Evolutionary conservation across 92 coral and sea anemone genomes (phyloP), one percentile per base, ranked within the genome.

Genomic region (Chrysogorgia sp.): DNA sequence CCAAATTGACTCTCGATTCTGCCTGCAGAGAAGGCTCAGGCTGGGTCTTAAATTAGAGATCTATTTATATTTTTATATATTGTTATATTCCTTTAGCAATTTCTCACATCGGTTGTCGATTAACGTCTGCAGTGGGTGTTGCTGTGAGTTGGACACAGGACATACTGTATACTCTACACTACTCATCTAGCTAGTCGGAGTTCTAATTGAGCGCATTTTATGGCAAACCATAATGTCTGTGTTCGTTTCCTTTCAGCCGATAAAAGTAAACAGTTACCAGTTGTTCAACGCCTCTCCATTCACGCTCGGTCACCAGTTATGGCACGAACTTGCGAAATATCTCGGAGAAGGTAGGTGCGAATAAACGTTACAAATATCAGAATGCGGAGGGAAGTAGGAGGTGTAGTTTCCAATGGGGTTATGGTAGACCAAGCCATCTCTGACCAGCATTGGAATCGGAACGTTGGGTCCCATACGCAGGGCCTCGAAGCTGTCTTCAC

Each of bases 361-460:
- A 40, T 72, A 72, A 9, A 56, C 79, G 26, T 15, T 34, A 14
- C 79, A 72, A 55, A 72, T 30, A 14, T 72, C 79, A 0, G 63
- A 32, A 23, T 72, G 79, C 10, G 79, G 79, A 19, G 79, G 79
- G 19, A 72, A 72, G 21, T 72, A 72, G 7, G 79, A 72, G 1
- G 79, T 72, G 53, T 72, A 72, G 65, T 72, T 72, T 21, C 79
- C 79, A 0, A 55, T 19, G 4, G 79, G 79, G 23, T 72, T 72
- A 29, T 72, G 79, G 34, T 72, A 72, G 65, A 72, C 79, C 28
- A 72, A 56, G 2, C 99, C 97, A 67, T 96, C 99, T 30, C 99
- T 90, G 63, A 96, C 91, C 72, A 96, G 71, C 50, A 92, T 93
- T 17, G 97, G 97, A 37, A 92, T 93, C 20, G 97, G 96, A 25